A percentile compares a stretch with the other conserved stretches of the same genome.
Conservation (phyloP, 2,797 vertebrate genomes). For the Leptoclinus maculatus region DNA sequence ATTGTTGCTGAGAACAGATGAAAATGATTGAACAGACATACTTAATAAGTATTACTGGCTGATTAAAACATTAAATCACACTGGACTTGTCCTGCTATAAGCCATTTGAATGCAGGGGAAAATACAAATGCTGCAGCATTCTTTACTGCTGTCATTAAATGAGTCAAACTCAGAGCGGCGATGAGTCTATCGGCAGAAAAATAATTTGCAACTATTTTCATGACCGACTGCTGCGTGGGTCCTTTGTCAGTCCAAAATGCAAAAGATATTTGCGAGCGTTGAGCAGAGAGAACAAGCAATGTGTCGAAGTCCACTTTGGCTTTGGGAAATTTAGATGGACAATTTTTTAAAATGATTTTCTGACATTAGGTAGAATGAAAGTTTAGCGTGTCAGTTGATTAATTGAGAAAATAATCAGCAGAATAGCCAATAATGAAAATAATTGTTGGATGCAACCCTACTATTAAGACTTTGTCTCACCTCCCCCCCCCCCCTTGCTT, state of each 20-base stretch:
- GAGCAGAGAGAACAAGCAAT: too few species aligned
- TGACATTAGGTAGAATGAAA: background rate
- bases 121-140: background rate
- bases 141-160: background rate
- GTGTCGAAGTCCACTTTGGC: background rate
- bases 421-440: background rate
- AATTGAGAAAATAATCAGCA: background rate
- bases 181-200: too few species aligned
- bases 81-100: constrained; percentile 1
- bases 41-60: background rate
- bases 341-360: background rate
- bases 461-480: background rate
- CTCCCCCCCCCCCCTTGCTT: background rate
- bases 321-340: background rate
- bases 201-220: too few species aligned
- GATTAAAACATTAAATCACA: background rate
- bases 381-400: background rate
- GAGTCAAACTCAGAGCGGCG: background rate
- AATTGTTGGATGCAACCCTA: background rate
- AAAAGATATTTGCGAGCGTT: background rate
- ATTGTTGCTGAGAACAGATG: constrained; percentile 20
- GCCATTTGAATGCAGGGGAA: background rate
- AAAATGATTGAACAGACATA: background rate
- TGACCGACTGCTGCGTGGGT: too few species aligned
- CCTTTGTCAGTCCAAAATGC: too few species aligned